Percentiles rank a stretch among this genome's conserved stretches.
Conservation (phyloP, 2,888 invertebrate species). For the Macrophya annulata region DNA sequence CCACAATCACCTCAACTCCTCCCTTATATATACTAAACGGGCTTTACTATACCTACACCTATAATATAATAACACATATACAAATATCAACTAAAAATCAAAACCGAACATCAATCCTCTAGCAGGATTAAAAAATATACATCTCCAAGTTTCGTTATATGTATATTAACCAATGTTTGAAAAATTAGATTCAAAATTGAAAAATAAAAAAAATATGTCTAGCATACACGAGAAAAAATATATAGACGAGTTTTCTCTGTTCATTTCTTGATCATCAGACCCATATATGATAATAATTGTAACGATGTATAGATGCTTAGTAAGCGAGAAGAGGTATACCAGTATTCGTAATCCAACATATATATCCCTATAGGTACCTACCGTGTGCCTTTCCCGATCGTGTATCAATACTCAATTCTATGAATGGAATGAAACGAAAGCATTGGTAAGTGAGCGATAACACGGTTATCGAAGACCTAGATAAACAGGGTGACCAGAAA, state of each 20-base stretch:
- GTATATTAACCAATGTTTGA: no score
- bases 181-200: no score
- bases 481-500: conserved; percentile 65
- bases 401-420: conserved; percentile 60
- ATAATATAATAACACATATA: no score
- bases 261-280: not conserved
- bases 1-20: conserved; percentile 76
- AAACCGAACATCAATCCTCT: no score
- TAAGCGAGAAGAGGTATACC: no score
- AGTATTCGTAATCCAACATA: no score
- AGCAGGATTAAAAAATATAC: no score
- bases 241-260: conserved; percentile 8
- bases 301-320: not conserved
- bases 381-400: conserved; percentile 63
- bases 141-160: no score
- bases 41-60: not conserved
- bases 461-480: conserved; percentile 73
- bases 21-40: conserved; percentile 60
- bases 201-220: no score
- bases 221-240: no score
- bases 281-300: conserved; percentile 44
- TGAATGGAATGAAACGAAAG: conserved; percentile 77
- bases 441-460: conserved; percentile 70
- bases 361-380: conserved; percentile 62
- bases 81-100: no score